Percentiles rank a stretch among this genome's conserved stretches.
These are phyloP conservation scores for Dreissena polymorpha DNA, from an alignment of 1,140 invertebrate genomes.

Conservation along the genomic window DNA sequence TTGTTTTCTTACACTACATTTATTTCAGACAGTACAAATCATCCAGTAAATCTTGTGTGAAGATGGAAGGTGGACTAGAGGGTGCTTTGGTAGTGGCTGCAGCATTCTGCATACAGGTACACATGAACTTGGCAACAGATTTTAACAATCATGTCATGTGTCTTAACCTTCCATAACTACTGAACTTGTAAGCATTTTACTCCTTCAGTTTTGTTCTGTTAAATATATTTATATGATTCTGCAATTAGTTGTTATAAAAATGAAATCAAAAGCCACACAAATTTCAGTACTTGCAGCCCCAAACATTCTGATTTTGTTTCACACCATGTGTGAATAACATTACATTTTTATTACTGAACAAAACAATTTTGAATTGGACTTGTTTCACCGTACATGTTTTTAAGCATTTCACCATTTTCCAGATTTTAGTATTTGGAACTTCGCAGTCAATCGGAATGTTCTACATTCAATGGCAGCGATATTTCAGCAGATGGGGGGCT, in stretches of 20 bases:
- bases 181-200: no score
- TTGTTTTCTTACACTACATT: no score
- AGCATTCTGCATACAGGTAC: constrained; percentile 50
- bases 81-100: constrained; percentile 28
- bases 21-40: no score
- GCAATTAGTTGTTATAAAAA: not conserved
- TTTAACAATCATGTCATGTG: no score
- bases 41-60: no score
- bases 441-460: constrained; percentile 64
- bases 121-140: no score
- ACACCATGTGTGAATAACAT: not conserved
- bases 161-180: no score
- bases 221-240: no score
- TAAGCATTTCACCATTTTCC: constrained; percentile 48
- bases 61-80: constrained; percentile 42
- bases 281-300: not conserved
- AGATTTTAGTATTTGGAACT: constrained; percentile 64
- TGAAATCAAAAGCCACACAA: not conserved
- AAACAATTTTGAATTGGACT: not conserved
- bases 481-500: constrained; percentile 57
- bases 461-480: constrained; percentile 64
- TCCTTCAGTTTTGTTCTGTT: no score
- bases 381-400: not conserved
- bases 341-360: no score
- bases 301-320: no score